Evolutionary conservation across 2,888 invertebrate species (phyloP).

Genomic region (Coleophora flavipennella): DNA sequence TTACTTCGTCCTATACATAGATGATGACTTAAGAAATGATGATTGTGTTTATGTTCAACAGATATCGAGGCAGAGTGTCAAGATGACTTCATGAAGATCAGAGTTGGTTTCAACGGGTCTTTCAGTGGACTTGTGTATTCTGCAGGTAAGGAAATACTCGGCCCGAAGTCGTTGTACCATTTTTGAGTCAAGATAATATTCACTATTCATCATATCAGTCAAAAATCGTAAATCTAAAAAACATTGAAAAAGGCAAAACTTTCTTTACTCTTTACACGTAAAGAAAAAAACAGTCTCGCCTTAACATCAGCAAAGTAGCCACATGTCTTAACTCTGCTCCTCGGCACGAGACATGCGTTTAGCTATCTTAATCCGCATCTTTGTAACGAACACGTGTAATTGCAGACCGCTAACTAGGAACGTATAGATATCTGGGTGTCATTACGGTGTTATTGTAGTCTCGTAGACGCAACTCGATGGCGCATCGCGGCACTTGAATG

Average conservation of each 20-base stretch:
- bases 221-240: no score
- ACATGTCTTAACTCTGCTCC: background rate
- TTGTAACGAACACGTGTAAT: slow-evolving; percentile 13
- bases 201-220: background rate
- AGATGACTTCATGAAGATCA: slow-evolving; percentile 96
- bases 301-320: background rate
- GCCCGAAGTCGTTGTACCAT: no score
- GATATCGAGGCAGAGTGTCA: slow-evolving; percentile 97
- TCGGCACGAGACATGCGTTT: background rate
- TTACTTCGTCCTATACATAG: no score
- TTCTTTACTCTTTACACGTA: no score
- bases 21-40: no score
- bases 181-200: no score
- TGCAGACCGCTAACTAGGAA: slow-evolving; percentile 9
- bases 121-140: slow-evolving; percentile 92
- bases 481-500: slow-evolving; percentile 1
- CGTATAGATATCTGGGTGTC: slow-evolving; percentile 14
- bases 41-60: slow-evolving; percentile 47
- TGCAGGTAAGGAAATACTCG: slow-evolving; percentile 74
- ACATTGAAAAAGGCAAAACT: no score
- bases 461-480: slow-evolving; percentile 14
- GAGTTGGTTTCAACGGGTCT: slow-evolving; percentile 92
- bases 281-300: background rate
- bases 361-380: slow-evolving; percentile 2
- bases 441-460: slow-evolving; percentile 23